These are phyloP conservation scores for Fukomys damarensis DNA, from an alignment of 2,113 vertebrate species.

Conservation along the genomic window DNA sequence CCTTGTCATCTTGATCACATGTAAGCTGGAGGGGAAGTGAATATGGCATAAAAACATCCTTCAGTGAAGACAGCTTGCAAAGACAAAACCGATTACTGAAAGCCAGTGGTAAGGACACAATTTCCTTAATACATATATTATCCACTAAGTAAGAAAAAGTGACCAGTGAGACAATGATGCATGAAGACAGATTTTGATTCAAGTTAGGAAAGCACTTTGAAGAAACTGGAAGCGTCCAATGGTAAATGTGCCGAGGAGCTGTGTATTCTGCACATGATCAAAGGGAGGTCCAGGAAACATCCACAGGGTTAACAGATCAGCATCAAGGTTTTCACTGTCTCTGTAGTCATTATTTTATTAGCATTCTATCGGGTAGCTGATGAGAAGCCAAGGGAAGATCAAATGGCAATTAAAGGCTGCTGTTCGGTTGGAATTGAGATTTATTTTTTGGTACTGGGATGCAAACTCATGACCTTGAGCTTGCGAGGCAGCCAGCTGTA, in stretches of 20 bases:
- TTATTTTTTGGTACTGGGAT: too few relatives aligned
- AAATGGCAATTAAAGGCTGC: not conserved
- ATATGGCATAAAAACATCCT: not conserved
- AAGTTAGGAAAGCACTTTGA: not conserved
- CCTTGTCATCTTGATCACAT: not conserved
- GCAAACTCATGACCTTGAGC: too few relatives aligned
- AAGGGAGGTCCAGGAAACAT: not conserved
- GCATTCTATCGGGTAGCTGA: not conserved
- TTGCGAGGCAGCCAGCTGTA: too few relatives aligned
- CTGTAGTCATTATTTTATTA: not conserved
- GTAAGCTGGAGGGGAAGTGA: not conserved
- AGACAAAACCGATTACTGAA: slow-evolving; percentile 5
- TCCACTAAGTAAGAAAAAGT: not conserved
- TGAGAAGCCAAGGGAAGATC: not conserved
- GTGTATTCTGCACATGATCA: too few relatives aligned
- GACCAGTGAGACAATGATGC: not conserved
- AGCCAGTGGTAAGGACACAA: not conserved
- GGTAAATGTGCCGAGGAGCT: not conserved
- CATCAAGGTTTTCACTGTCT: not conserved
- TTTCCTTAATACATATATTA: slow-evolving; percentile 1
- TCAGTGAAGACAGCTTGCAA: not conserved
- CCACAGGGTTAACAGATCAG: accelerated
- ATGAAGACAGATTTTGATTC: not conserved
- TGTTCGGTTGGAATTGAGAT: slow-evolving; percentile 2
- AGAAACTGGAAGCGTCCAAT: not conserved